Evolutionary conservation across 1,140 invertebrate genomes (phyloP).

Genomic region (Vanessa tameamea): DNA sequence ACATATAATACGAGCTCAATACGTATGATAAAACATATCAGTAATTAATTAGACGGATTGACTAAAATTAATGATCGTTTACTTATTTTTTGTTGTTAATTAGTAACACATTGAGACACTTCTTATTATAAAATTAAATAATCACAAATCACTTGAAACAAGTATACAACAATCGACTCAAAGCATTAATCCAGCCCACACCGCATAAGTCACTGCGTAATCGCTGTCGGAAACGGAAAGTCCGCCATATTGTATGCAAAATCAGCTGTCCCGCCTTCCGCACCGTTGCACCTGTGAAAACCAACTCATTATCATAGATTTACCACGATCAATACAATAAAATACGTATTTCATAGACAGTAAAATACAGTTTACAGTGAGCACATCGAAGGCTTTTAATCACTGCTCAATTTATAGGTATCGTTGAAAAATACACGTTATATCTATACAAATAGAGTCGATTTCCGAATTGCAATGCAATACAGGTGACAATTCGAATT

Average conservation of each 20-base stretch:
- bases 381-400: slow-evolving; percentile 15
- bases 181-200: slow-evolving; percentile 22
- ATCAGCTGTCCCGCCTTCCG: slow-evolving; percentile 73
- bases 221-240: slow-evolving; percentile 70
- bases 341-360: slow-evolving; percentile 23
- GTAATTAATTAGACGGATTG: no score
- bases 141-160: neutral
- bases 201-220: slow-evolving; percentile 46
- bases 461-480: slow-evolving; percentile 42
- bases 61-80: no score
- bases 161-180: slow-evolving; percentile 4
- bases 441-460: slow-evolving; percentile 40
- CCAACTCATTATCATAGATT: slow-evolving; percentile 54
- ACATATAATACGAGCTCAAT: no score
- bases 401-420: slow-evolving; percentile 4
- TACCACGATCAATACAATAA: slow-evolving; percentile 30
- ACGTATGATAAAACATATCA: no score
- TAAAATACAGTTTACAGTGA: slow-evolving; percentile 25
- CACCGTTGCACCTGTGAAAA: slow-evolving; percentile 71
- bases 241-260: slow-evolving; percentile 71
- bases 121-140: neutral
- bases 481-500: slow-evolving; percentile 71
- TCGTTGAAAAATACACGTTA: slow-evolving; percentile 20
- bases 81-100: no score
- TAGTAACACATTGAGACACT: no score